These are phyloP conservation scores for Asteroscopus sphinx DNA, from an alignment of 2,888 invertebrate genomes.

Conservation along the genomic window DNA sequence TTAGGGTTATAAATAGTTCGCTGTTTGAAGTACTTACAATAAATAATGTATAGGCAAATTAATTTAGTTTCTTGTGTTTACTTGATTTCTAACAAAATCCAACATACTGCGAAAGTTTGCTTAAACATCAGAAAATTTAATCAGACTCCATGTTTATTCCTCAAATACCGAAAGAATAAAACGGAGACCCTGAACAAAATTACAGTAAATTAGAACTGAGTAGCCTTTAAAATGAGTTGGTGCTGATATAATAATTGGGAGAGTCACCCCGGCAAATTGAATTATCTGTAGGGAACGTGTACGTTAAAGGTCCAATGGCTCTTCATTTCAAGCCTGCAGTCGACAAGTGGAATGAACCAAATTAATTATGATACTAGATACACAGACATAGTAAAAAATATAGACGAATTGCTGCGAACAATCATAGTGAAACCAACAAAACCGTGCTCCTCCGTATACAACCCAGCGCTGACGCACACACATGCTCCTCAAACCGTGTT, in stretches of 20 bases:
- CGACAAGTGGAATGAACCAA: slow-evolving; percentile 57
- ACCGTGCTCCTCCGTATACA: too few relatives aligned
- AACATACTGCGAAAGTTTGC: slow-evolving; percentile 31
- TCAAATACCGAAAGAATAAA: slow-evolving; percentile 53
- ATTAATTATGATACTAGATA: slow-evolving; percentile 55
- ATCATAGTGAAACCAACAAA: too few relatives aligned
- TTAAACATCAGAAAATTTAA: slow-evolving; percentile 47
- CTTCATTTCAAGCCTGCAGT: slow-evolving; percentile 60
- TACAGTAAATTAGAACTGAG: slow-evolving; percentile 62
- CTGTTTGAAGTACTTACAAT: background rate
- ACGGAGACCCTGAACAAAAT: slow-evolving; percentile 57
- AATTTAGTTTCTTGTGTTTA: slow-evolving; percentile 19
- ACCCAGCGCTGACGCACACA: too few relatives aligned
- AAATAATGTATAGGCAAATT: slow-evolving; percentile 1
- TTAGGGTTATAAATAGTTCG: background rate
- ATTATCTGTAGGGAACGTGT: slow-evolving; percentile 57
- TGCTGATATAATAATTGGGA: slow-evolving; percentile 63
- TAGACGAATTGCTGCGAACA: too few relatives aligned
- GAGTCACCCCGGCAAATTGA: slow-evolving; percentile 61
- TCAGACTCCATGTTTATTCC: slow-evolving; percentile 43
- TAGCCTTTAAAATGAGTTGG: slow-evolving; percentile 60
- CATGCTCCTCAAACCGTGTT: too few relatives aligned
- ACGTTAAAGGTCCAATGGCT: slow-evolving; percentile 56
- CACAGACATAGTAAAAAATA: slow-evolving; percentile 8
- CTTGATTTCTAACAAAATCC: slow-evolving; percentile 19